Percentiles rank a stretch among this genome's conserved stretches.
Conservation (phyloP, 2,888 invertebrate species). For the Bimastos eiseni region DNA sequence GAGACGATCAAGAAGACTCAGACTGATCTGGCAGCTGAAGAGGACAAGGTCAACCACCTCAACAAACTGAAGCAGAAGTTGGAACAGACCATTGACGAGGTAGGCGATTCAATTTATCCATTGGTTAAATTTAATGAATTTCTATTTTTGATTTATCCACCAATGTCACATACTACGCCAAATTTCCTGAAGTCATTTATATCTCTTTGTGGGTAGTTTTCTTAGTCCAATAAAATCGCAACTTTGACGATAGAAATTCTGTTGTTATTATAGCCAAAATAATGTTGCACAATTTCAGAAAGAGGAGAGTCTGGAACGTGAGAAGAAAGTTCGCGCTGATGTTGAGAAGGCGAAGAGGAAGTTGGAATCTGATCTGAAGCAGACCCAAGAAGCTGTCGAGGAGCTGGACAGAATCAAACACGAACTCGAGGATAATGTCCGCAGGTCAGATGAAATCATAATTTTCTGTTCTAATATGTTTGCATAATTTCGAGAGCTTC, state of each 20-base stretch:
- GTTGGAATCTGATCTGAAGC: conserved; percentile 97
- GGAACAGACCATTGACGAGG: conserved; percentile 94
- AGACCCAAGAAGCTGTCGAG: conserved; percentile 62
- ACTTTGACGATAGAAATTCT: neutral
- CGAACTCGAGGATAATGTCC: conserved; percentile 57
- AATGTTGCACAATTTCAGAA: conserved; percentile 64
- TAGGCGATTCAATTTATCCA: conserved; percentile 40
- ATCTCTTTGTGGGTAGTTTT: neutral
- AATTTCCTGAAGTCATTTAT: neutral
- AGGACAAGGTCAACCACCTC: conserved; percentile 99
- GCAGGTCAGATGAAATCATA: conserved; percentile 46
- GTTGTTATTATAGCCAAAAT: neutral
- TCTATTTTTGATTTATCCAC: neutral
- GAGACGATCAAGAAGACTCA: conserved; percentile 68
- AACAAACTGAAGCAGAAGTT: conserved; percentile 99
- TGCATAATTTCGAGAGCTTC: no score
- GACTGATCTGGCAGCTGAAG: conserved; percentile 75
- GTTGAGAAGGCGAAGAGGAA: conserved; percentile 98
- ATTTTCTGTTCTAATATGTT: no score
- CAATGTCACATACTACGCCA: neutral
- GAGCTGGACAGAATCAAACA: conserved; percentile 61
- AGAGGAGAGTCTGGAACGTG: conserved; percentile 96
- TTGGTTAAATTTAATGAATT: neutral
- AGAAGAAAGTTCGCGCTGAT: conserved; percentile 96
- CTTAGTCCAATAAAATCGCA: neutral